A percentile compares a stretch with the other conserved stretches of the same genome.
Conservation (phyloP, 2,113 vertebrate genomes). For the Phodopus roborovskii region DNA sequence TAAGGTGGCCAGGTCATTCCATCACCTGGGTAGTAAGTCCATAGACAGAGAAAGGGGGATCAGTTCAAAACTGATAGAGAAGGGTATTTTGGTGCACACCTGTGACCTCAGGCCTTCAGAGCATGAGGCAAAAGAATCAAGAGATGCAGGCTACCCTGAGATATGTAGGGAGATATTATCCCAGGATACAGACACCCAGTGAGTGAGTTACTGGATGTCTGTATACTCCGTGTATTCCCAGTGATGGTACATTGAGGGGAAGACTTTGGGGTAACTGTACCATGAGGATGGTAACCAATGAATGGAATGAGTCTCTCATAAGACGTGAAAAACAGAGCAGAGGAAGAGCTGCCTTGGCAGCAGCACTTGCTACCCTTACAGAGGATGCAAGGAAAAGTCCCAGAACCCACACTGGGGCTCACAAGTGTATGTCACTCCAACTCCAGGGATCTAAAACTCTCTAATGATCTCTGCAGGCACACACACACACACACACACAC, state of each 20-base stretch:
- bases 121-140: background rate
- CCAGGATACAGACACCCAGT: background rate
- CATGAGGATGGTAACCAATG: fast-evolving
- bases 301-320: background rate
- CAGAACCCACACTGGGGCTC: too few species aligned
- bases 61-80: background rate
- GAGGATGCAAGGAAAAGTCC: background rate
- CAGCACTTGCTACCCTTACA: background rate
- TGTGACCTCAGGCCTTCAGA: background rate
- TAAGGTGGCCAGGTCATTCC: too few species aligned
- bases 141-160: background rate
- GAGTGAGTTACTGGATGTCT: fast-evolving
- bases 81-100: background rate
- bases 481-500: background rate
- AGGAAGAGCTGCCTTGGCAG: too few species aligned
- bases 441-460: background rate
- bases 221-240: background rate
- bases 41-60: background rate
- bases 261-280: background rate
- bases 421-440: background rate
- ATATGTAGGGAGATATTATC: too few species aligned
- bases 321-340: background rate
- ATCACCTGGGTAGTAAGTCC: background rate
- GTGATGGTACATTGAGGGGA: background rate
- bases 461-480: background rate